Conservation (phyloP, 2,888 invertebrate species). For the Toxonevra muliebris region DNA sequence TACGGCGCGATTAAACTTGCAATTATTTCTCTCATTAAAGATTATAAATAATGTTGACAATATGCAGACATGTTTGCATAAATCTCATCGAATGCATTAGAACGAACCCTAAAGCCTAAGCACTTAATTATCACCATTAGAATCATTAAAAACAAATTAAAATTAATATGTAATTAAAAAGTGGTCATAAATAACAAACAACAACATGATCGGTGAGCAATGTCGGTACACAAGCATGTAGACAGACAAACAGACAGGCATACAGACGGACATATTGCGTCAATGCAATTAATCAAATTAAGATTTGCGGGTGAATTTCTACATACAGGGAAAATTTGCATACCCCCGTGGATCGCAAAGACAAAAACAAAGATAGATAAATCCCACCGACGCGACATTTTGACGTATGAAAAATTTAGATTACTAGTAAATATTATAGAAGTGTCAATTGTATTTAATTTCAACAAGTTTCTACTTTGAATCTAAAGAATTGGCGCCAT, state of each 20-base stretch:
- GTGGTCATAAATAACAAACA: neutral
- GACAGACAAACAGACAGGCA: conserved; percentile 8
- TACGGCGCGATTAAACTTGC: no score
- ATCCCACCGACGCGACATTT: conserved; percentile 20
- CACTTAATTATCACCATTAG: conserved; percentile 1
- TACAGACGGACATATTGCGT: neutral
- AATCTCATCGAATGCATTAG: neutral
- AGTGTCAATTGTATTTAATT: conserved; percentile 40
- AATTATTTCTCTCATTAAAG: no score
- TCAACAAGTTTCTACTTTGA: conserved; percentile 31
- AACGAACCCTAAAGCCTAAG: neutral
- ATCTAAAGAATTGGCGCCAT: conserved; percentile 18
- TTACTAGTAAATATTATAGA: conserved; percentile 6
- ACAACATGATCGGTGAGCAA: neutral
- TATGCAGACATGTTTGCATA: no score
- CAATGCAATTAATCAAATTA: neutral
- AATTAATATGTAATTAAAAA: conserved; percentile 6
- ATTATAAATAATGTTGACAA: no score
- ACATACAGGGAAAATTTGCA: neutral
- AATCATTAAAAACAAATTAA: conserved; percentile 1
- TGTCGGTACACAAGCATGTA: neutral
- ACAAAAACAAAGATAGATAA: neutral
- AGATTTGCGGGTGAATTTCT: neutral
- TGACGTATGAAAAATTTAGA: conserved; percentile 5
- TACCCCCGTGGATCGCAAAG: neutral